A percentile compares a stretch with the other conserved stretches of the same genome.
phyloP scores from a whole-genome alignment of 2,888 invertebrate species.

The Epinotia demarniana region DNA sequence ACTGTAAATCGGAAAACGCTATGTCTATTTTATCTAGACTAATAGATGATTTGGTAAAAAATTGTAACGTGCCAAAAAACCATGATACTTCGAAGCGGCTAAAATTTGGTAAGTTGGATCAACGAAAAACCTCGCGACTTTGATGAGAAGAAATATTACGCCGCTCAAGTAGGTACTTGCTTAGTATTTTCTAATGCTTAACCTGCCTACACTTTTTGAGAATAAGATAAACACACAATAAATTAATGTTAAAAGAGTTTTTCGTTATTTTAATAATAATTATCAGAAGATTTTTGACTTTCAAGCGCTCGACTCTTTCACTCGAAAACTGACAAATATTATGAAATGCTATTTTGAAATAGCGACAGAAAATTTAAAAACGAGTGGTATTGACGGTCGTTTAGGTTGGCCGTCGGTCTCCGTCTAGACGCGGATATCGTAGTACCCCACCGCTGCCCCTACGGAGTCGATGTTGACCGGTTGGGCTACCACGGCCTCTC shows the following conservation, averaged over 20 bases:
- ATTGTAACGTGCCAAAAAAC: not conserved
- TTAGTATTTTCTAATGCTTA: not conserved
- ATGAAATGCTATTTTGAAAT: too few relatives aligned
- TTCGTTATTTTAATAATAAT: not conserved
- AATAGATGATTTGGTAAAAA: conserved; percentile 7
- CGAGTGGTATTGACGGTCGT: too few relatives aligned
- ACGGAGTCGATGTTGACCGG: too few relatives aligned
- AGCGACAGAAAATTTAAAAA: too few relatives aligned
- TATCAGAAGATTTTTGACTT: too few relatives aligned
- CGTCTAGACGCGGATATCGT: too few relatives aligned
- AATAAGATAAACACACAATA: not conserved
- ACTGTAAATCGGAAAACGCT: not conserved
- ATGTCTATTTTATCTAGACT: conserved; percentile 9
- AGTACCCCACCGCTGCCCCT: too few relatives aligned
- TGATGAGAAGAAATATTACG: not conserved
- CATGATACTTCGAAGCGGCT: not conserved
- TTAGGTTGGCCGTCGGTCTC: too few relatives aligned
- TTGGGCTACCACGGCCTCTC: too few relatives aligned
- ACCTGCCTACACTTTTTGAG: not conserved
- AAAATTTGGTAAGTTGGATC: not conserved
- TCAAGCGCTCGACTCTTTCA: too few relatives aligned
- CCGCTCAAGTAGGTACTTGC: not conserved
- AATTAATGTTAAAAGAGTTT: not conserved
- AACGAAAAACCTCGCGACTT: not conserved
- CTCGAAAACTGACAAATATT: too few relatives aligned